phyloP scores from a whole-genome alignment of 2,113 vertebrate species.

The Trematocara variabile region DNA sequence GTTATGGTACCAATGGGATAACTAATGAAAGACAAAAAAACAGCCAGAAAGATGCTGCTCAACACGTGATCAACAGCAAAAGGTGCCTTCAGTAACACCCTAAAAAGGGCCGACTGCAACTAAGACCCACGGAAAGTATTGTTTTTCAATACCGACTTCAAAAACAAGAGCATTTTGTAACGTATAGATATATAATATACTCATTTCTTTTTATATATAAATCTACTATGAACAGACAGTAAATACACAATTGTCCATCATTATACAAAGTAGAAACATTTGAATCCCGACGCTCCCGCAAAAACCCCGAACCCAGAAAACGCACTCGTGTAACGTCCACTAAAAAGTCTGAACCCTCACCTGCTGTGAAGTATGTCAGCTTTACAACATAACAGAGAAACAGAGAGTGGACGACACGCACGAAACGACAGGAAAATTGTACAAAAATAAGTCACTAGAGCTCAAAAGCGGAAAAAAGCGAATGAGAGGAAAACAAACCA shows the following conservation, averaged over 20 bases:
- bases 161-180: constrained; percentile 68
- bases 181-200: constrained; percentile 70
- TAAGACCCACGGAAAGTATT: constrained; percentile 47
- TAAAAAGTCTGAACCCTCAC: constrained; percentile 35
- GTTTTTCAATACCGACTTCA: constrained; percentile 62
- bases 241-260: constrained; percentile 76
- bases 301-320: constrained; percentile 30
- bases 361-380: constrained; percentile 51
- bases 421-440: constrained; percentile 15
- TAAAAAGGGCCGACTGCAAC: neutral
- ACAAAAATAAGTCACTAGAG: constrained; percentile 46
- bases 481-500: constrained; percentile 29
- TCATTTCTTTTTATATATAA: constrained; percentile 78
- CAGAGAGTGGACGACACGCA: constrained; percentile 1
- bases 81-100: constrained; percentile 57
- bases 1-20: neutral
- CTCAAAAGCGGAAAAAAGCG: constrained; percentile 1
- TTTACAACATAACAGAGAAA: constrained; percentile 59
- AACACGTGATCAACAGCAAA: constrained; percentile 40
- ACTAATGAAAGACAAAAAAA: constrained; percentile 25
- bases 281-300: constrained; percentile 34
- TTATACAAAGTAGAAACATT: constrained; percentile 80
- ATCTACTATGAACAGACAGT: constrained; percentile 84
- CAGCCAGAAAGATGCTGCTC: constrained; percentile 50
- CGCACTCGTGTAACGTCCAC: constrained; percentile 25